phyloP scores from a whole-genome alignment of 2,888 invertebrate species.

The Operophtera brumata region DNA sequence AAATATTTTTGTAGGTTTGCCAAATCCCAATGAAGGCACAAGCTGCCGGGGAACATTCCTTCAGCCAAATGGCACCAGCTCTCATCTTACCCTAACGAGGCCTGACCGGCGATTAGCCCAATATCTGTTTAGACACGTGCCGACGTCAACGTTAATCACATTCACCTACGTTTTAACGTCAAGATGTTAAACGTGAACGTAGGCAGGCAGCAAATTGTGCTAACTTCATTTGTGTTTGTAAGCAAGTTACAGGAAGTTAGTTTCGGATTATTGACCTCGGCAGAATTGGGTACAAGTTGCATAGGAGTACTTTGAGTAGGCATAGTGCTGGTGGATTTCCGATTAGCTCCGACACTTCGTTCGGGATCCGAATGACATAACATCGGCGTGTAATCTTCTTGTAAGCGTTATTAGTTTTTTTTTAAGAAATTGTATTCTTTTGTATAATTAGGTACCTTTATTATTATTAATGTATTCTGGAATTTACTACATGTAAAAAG shows the following conservation, averaged over 20 bases:
- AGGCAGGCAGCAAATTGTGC: conserved; percentile 15
- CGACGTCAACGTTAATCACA: conserved; percentile 54
- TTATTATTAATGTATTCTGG: no score
- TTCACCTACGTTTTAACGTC: conserved; percentile 40
- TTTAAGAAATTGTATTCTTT: no score
- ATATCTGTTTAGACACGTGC: conserved; percentile 61
- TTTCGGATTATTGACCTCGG: conserved; percentile 9
- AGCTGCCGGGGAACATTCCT: no score
- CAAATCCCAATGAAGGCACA: neutral
- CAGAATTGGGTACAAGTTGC: conserved; percentile 25
- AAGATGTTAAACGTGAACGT: conserved; percentile 29
- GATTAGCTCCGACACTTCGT: no score
- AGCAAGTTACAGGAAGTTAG: conserved; percentile 15
- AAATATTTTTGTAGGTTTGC: neutral
- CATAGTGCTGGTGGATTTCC: no score
- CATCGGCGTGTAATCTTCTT: no score
- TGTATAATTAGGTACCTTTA: no score
- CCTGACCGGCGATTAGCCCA: conserved; percentile 50
- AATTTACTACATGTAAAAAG: no score
- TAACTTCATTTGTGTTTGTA: conserved; percentile 23
- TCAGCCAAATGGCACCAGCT: neutral
- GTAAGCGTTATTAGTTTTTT: no score
- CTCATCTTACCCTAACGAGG: conserved; percentile 47
- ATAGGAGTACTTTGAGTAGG: neutral
- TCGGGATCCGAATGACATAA: no score